A percentile compares a stretch with the other conserved stretches of the same genome.
These are phyloP conservation scores for Clarias batrachus DNA, from an alignment of 2,113 vertebrate species.

Conservation along the genomic window DNA sequence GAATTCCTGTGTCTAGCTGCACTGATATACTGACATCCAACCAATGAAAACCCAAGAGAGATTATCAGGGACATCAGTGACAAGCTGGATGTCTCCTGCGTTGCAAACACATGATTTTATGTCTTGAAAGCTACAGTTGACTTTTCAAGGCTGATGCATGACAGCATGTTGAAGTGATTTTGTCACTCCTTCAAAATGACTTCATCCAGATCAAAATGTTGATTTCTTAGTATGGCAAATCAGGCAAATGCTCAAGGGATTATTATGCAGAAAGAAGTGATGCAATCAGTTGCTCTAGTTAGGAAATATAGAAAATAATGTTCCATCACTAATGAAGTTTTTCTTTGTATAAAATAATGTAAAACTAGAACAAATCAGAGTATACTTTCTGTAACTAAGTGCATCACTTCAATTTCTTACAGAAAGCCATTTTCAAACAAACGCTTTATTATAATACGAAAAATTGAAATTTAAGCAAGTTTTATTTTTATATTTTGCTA, in stretches of 20 bases:
- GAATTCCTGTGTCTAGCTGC: constrained; percentile 18
- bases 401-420: neutral
- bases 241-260: neutral
- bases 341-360: neutral
- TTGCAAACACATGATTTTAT: constrained; percentile 6
- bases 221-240: neutral
- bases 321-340: neutral
- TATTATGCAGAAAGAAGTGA: neutral
- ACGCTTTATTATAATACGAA: neutral
- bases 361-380: neutral
- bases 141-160: constrained; percentile 19
- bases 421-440: neutral
- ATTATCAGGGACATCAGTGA: constrained; percentile 1
- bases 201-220: no score
- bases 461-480: neutral
- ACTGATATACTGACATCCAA: constrained; percentile 8
- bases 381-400: neutral
- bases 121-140: constrained; percentile 19
- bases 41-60: constrained; percentile 11
- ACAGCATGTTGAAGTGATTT: constrained; percentile 10
- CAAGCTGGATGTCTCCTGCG: constrained; percentile 28
- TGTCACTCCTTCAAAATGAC: no score
- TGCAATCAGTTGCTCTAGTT: neutral
- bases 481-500: neutral
- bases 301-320: neutral